Percentiles rank a stretch among this genome's conserved stretches.
phyloP scores from a whole-genome alignment of 2,113 vertebrate genomes.

The Menura novaehollandiae region DNA sequence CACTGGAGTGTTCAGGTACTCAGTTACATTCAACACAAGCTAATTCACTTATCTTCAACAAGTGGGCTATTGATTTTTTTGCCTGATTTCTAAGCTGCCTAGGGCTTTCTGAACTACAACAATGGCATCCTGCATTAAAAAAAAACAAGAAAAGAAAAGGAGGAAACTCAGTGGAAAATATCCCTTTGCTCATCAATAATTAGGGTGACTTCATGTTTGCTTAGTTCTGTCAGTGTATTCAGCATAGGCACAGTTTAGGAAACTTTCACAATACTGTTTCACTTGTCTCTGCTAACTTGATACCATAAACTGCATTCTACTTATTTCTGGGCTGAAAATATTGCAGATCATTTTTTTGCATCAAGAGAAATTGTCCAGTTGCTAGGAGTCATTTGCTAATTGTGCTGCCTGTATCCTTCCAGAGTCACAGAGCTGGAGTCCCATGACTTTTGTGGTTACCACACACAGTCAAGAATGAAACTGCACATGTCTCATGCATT shows the following conservation, averaged over 20 bases:
- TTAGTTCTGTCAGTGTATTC: neutral
- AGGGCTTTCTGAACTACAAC: slow-evolving; percentile 73
- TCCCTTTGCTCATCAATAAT: slow-evolving; percentile 47
- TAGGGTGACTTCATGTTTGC: slow-evolving; percentile 32
- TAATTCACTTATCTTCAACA: slow-evolving; percentile 81
- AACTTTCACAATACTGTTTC: neutral
- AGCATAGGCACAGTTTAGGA: neutral
- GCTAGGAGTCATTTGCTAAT: neutral
- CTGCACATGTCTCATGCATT: neutral
- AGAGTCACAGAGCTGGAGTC: neutral
- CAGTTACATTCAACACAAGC: slow-evolving; percentile 76
- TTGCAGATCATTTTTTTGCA: neutral
- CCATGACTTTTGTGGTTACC: neutral
- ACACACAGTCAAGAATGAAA: neutral
- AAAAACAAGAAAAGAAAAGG: neutral
- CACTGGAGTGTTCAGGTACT: slow-evolving; percentile 74
- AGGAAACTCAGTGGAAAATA: slow-evolving; percentile 29
- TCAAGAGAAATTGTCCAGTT: neutral
- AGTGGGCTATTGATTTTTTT: slow-evolving; percentile 82
- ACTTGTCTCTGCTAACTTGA: neutral
- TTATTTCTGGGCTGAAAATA: neutral
- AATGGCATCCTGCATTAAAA: slow-evolving; percentile 51
- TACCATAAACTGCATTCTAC: neutral
- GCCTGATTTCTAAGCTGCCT: slow-evolving; percentile 75
- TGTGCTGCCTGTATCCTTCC: rapidly evolving